Evolutionary conservation across 2,113 vertebrate species (phyloP), one percentile per base, ranked within the genome.

Genomic region (Carassius auratus): DNA sequence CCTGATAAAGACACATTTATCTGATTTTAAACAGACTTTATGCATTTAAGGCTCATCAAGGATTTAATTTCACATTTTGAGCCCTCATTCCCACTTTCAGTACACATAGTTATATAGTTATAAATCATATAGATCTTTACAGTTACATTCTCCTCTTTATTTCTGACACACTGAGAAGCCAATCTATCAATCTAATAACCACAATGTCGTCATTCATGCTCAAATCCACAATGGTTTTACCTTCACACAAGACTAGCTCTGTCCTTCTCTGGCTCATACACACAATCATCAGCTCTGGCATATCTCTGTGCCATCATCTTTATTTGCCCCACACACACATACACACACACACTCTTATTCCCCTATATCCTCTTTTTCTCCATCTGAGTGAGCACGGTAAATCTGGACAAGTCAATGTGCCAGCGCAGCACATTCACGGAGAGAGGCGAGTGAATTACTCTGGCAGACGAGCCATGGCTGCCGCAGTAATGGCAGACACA

Each of bases 351-450:
- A 78, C 85, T 87, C 77, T 62, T 61, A 77, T 33, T 75, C 45
- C 61, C 80, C 76, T 6, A 80, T 84, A 86, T 86, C 87, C 83
- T 88, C 88, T 91, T 93, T 92, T 92, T 92, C 92, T 92, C 90
- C 90, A 86, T 91, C 90, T 91, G 90, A 92, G 89, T 91, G 91
- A 94, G 92, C 92, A 91, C 92, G 88, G 91, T 94, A 93, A 94
- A 94, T 93, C 92, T 93, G 87, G 90, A 90, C 84, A 93, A 75
- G 84, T 61, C 76, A 89, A 92, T 93, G 90, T 92, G 93, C 92
- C 85, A 78, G 89, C 92, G 21, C 91, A 83, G 93, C 93, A 93
- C 91, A 91, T 92, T 92, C 90, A 82, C 87, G 68, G 57, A 86
- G 81, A 81, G 71, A 64, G 79, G 50, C 62, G 36, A 81, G 81